Conservation (phyloP, 2,113 vertebrate genomes). For the Atractosteus spatula region DNA sequence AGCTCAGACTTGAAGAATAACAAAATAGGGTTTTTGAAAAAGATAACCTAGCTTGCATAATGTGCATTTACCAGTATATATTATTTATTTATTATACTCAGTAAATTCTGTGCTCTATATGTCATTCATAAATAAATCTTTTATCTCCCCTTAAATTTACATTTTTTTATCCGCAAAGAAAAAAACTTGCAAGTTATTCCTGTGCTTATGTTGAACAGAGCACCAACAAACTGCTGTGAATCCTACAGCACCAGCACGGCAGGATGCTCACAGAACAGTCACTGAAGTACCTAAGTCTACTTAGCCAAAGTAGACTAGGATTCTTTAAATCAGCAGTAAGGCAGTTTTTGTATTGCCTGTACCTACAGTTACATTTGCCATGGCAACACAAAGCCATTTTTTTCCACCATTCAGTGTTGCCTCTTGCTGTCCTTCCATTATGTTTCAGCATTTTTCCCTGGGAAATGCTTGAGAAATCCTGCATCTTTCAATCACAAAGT, state of each 20-base stretch:
- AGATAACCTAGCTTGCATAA: constrained; percentile 82
- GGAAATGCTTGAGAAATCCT: background rate
- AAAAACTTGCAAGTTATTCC: constrained; percentile 38
- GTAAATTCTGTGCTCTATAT: constrained; percentile 82
- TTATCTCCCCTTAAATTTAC: constrained; percentile 47
- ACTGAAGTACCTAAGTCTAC: constrained; percentile 82
- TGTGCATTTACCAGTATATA: constrained; percentile 89
- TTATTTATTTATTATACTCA: constrained; percentile 75
- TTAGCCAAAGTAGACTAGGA: constrained; percentile 61
- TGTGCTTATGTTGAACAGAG: constrained; percentile 78
- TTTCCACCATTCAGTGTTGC: background rate
- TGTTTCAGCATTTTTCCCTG: constrained; percentile 11
- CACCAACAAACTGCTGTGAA: constrained; percentile 57
- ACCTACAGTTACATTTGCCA: constrained; percentile 47
- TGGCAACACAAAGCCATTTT: background rate
- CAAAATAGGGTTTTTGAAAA: constrained; percentile 64
- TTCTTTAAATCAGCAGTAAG: constrained; percentile 63
- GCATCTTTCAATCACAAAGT: background rate
- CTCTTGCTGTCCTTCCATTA: background rate
- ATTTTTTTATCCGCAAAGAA: constrained; percentile 39
- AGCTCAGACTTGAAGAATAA: constrained; percentile 48
- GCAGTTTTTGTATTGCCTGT: constrained; percentile 74
- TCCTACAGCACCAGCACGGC: constrained; percentile 34
- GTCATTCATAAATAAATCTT: constrained; percentile 88
- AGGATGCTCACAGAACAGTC: constrained; percentile 47